Conservation (phyloP, 2,113 vertebrate species). For the Barbus barbus region DNA sequence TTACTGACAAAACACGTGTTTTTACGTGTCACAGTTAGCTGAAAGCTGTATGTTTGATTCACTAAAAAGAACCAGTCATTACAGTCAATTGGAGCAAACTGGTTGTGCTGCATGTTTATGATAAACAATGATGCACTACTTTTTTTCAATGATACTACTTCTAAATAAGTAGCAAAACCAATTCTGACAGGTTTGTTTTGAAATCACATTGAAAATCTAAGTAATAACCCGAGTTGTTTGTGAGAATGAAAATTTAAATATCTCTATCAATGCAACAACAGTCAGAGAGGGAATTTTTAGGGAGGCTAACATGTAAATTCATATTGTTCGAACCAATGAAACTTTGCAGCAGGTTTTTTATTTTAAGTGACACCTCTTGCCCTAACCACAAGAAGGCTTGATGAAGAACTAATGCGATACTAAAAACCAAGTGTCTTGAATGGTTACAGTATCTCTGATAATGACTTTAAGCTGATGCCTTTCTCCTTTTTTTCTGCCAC, state of each 20-base stretch:
- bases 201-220: neutral
- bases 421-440: neutral
- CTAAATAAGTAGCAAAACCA: no score
- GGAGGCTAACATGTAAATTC: neutral
- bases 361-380: no score
- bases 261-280: no score
- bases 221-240: neutral
- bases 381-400: neutral
- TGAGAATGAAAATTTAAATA: no score
- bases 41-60: no score
- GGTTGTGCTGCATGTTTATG: no score
- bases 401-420: neutral
- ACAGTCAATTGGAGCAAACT: no score
- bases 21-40: no score
- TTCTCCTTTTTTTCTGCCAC: neutral
- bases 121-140: no score
- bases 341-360: neutral
- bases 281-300: no score
- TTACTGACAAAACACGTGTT: no score
- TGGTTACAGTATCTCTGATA: neutral
- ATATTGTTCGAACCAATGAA: neutral
- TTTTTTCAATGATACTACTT: neutral
- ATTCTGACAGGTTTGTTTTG: neutral
- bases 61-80: no score
- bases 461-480: neutral